Percentiles rank a stretch among this genome's conserved stretches.
Evolutionary conservation across 2,113 vertebrate species (phyloP).

Genomic region (Ailuropoda melanoleuca): DNA sequence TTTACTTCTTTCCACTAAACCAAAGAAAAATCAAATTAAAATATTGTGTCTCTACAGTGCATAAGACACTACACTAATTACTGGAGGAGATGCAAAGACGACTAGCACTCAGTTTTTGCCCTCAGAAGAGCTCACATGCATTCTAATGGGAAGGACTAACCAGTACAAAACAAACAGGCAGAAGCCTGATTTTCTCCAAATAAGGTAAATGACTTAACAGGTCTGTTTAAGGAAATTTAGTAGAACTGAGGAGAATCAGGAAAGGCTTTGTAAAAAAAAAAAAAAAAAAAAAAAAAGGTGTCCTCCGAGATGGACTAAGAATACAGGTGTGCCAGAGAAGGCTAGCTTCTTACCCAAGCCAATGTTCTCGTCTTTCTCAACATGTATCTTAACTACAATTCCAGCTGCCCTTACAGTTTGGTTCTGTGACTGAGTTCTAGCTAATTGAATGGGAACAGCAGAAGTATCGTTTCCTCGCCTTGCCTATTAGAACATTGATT

Average conservation of each 20-base stretch:
- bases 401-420: not conserved
- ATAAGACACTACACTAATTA: not conserved
- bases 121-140: not conserved
- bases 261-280: not conserved
- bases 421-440: not conserved
- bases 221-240: not conserved
- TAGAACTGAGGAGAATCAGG: not conserved
- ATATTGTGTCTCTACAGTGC: not conserved
- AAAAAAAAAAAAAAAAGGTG: not conserved
- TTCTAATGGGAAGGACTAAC: not conserved
- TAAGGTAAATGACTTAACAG: not conserved
- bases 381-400: not conserved
- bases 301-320: not conserved
- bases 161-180: not conserved
- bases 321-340: not conserved
- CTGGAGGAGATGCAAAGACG: not conserved
- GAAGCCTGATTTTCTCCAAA: not conserved
- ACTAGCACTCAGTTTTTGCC: not conserved
- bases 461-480: not conserved
- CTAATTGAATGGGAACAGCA: not conserved
- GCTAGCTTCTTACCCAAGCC: not conserved
- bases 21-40: slow-evolving; percentile 30
- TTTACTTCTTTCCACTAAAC: not conserved
- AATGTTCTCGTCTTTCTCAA: not conserved
- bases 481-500: not conserved